Conservation (phyloP, 2,113 vertebrate species). For the Scomber colias region DNA sequence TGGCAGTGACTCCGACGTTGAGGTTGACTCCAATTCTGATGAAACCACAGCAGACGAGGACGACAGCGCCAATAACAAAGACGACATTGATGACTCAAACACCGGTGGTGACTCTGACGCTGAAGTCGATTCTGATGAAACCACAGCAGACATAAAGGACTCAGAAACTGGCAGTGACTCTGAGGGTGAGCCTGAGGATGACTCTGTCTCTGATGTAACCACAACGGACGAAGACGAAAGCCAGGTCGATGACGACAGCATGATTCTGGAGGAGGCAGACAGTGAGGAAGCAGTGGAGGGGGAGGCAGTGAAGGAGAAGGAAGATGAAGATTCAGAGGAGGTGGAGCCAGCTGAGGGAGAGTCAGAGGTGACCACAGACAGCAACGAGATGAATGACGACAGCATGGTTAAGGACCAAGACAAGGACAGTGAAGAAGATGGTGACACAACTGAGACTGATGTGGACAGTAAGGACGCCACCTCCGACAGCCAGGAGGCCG, state of each 20-base stretch:
- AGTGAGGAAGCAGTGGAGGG: slow-evolving; percentile 22
- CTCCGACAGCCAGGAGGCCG: too few relatives aligned
- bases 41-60: background rate
- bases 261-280: slow-evolving; percentile 17
- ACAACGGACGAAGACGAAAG: too few relatives aligned
- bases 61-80: too few relatives aligned
- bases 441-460: background rate
- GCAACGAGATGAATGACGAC: background rate
- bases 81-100: too few relatives aligned
- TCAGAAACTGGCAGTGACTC: background rate
- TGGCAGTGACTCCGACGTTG: too few relatives aligned
- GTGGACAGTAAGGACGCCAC: too few relatives aligned
- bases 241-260: background rate
- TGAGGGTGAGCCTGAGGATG: background rate
- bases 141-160: background rate
- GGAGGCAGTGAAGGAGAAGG: background rate
- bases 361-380: background rate
- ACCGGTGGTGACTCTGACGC: too few relatives aligned
- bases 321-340: background rate
- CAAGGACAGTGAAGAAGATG: background rate
- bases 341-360: background rate
- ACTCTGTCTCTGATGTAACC: background rate
- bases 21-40: background rate
- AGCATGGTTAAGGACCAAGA: background rate
- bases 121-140: background rate